Percentiles rank a stretch among this genome's conserved stretches.
Conservation (phyloP, 1,140 invertebrate species). For the Theocolax elegans region DNA sequence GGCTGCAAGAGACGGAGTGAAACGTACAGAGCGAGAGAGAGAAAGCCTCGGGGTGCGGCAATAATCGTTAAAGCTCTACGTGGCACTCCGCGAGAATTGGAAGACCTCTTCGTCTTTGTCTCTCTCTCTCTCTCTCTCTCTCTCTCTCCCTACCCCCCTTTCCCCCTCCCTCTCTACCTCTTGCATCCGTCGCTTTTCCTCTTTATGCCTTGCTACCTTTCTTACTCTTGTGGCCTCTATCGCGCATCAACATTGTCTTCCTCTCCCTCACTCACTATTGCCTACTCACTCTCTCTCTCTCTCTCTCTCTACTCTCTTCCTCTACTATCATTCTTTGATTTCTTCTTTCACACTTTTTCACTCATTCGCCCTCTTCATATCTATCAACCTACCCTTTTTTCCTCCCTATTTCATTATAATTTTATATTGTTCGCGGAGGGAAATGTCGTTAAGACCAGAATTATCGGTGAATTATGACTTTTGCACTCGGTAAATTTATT, state of each 20-base stretch:
- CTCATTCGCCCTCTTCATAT: background rate
- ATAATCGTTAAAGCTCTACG: slow-evolving; percentile 44
- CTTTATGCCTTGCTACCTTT: background rate
- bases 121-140: background rate
- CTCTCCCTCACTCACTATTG: background rate
- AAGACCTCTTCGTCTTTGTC: slow-evolving; percentile 27
- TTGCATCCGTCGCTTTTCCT: background rate
- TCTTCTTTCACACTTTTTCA: background rate
- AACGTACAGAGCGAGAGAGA: background rate
- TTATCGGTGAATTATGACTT: no score
- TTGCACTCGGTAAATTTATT: no score
- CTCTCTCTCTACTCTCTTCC: background rate
- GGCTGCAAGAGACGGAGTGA: slow-evolving; percentile 20
- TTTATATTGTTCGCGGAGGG: no score
- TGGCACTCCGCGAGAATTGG: slow-evolving; percentile 40
- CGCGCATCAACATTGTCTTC: no score
- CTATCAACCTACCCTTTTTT: background rate
- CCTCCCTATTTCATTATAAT: no score
- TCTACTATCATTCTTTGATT: slow-evolving; percentile 16
- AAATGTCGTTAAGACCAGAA: no score
- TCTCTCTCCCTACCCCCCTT: background rate
- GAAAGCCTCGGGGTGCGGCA: slow-evolving; percentile 12
- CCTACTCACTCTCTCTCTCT: background rate
- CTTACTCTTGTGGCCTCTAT: background rate
- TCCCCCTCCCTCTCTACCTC: background rate